Percentiles rank a stretch among this genome's conserved stretches.
phyloP scores from a whole-genome alignment of 2,113 vertebrate genomes.

The Tichodroma muraria region DNA sequence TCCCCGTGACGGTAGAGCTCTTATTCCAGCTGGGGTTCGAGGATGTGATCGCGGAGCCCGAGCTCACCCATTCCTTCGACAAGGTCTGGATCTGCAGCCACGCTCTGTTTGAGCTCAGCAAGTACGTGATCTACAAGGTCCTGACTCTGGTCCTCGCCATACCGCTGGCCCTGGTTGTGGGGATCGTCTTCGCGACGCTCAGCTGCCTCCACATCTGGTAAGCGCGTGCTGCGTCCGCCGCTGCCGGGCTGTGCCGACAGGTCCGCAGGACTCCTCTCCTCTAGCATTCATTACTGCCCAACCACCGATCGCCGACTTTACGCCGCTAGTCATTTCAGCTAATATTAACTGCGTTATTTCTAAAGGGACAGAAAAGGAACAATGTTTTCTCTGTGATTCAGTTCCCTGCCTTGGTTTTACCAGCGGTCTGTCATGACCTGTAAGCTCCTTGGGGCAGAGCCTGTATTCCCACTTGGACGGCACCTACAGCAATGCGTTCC shows the following conservation, averaged over 20 bases:
- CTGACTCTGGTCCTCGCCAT: constrained; percentile 85
- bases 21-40: constrained; percentile 83
- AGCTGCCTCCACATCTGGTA: constrained; percentile 96
- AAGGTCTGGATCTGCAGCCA: constrained; percentile 92
- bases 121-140: constrained; percentile 84
- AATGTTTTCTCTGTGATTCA: neutral
- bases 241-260: neutral
- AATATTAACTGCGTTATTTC: neutral
- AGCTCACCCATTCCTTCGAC: constrained; percentile 85
- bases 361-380: neutral
- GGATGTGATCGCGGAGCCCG: constrained; percentile 89
- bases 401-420: neutral
- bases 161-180: constrained; percentile 83
- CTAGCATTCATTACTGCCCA: rapidly evolving
- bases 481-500: neutral
- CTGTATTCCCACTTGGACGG: neutral
- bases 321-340: neutral
- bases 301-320: rapidly evolving
- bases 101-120: constrained; percentile 86
- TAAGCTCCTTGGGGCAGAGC: neutral
- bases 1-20: neutral
- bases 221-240: neutral
- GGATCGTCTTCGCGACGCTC: constrained; percentile 82
- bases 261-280: neutral
- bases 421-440: neutral